Conservation (phyloP, 2,113 vertebrate species). For the Tricholaema leucomelas region DNA sequence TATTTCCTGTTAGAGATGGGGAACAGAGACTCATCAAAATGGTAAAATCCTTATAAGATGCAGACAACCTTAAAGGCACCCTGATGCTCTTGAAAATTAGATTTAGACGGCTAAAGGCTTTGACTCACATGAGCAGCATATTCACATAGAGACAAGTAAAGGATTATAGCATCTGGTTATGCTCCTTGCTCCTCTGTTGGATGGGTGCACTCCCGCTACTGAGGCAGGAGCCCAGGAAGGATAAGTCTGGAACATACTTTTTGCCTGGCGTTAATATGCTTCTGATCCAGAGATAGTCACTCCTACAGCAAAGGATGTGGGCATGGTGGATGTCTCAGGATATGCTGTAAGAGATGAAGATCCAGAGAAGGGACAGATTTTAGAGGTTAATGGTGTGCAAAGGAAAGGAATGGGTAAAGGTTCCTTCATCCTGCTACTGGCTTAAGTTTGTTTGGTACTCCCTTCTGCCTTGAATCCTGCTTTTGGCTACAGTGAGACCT, state of each 20-base stretch:
- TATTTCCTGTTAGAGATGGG: neutral
- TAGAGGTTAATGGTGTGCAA: neutral
- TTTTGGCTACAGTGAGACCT: neutral
- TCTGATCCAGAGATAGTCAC: neutral
- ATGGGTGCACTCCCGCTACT: neutral
- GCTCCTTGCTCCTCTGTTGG: neutral
- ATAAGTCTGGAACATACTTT: neutral
- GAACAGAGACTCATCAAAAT: constrained; percentile 2
- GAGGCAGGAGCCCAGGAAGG: neutral
- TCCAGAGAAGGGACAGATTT: neutral
- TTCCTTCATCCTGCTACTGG: neutral
- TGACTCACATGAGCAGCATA: neutral
- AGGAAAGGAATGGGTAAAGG: neutral
- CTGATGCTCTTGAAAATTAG: constrained; percentile 38
- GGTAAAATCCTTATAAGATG: constrained; percentile 7
- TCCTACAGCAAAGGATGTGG: neutral
- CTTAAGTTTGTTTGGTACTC: neutral
- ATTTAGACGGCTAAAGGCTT: neutral
- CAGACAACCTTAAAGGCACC: constrained; percentile 35
- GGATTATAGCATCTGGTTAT: neutral
- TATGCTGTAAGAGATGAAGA: neutral
- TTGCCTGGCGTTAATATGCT: neutral
- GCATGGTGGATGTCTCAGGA: neutral
- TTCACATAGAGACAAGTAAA: neutral
- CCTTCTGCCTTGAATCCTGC: neutral